Evolutionary conservation across 1,140 invertebrate species (phyloP), one percentile per base, ranked within the genome.

Genomic region (Nephotettix cincticeps): DNA sequence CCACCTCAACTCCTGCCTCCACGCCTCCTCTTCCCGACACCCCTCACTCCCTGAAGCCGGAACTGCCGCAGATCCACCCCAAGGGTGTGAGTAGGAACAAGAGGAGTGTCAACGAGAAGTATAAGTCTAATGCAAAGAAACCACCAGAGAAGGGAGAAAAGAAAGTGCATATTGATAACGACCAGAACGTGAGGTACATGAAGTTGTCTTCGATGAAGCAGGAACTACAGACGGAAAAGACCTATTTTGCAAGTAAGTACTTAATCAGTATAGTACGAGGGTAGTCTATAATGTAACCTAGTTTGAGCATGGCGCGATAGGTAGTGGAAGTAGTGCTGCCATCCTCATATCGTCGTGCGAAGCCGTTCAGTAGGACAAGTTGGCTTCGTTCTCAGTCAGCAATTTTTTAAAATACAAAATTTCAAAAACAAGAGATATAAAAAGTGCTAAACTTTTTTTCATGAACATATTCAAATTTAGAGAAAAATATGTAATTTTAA

Each of bases 181-280:
- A 28, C 23, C 21, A 61, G 23, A 21, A 61, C 25, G 23, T 61
- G 9, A 14, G 56, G 13, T 61, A 61, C 25, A 11, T 61, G 56
- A 67, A 67, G 30, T 19, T 67, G 27, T 43, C 40, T n/a, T 67
- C 64, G 6, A 23, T 43, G 30, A 67, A 67, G 17, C 64, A 67
- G 6, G 64, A 67, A 43, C 56, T 61, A 11, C 56, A 61, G 56
- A 43, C 64, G 2, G 64, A 67, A 27, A 67, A 67, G 40, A 65
- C 63, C 9, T 65, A 43, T 65, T 32, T 36, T 65, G 43, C 69
- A 28, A 68, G 67, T 68, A 68, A 68, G 43, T 21, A 54, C 14
- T 54, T 25, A 23, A 51, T 51, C n/a, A n/a, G n/a, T n/a, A n/a
- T n/a, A n/a, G n/a, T n/a, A n/a, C n/a, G n/a, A n/a, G n/a, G n/a